Conservation (phyloP, 2,888 invertebrate species). For the Conistra vaccinii region DNA sequence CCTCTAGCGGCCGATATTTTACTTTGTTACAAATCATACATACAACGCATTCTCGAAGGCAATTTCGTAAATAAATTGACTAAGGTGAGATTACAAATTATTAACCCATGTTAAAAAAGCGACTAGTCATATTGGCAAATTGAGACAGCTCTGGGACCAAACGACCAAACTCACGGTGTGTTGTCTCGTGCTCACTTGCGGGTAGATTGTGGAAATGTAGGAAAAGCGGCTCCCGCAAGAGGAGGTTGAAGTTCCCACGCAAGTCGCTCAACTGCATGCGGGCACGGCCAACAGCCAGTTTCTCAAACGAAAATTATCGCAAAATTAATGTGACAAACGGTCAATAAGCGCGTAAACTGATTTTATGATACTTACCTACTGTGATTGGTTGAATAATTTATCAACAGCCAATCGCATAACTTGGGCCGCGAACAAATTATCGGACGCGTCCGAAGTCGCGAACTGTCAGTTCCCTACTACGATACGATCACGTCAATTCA, state of each 20-base stretch:
- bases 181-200: not conserved
- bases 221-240: not conserved
- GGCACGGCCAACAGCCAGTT: not conserved
- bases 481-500: too few species aligned
- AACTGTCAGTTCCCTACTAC: too few species aligned
- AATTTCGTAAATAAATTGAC: not conserved
- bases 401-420: not conserved
- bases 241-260: not conserved
- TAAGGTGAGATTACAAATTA: not conserved
- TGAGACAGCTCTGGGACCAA: constrained; percentile 14
- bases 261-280: not conserved
- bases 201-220: not conserved
- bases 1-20: not conserved
- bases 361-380: too few species aligned
- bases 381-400: not conserved
- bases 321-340: not conserved
- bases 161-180: not conserved
- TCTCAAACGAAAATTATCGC: not conserved
- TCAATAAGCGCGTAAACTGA: not conserved
- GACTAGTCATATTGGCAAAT: constrained; percentile 52
- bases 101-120: not conserved
- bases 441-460: too few species aligned
- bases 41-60: not conserved
- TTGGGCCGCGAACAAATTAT: too few species aligned
- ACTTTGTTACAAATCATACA: not conserved